Base-by-base conservation (phyloP, 1,140 invertebrate species). In the Lethocerus indicus region DNA sequence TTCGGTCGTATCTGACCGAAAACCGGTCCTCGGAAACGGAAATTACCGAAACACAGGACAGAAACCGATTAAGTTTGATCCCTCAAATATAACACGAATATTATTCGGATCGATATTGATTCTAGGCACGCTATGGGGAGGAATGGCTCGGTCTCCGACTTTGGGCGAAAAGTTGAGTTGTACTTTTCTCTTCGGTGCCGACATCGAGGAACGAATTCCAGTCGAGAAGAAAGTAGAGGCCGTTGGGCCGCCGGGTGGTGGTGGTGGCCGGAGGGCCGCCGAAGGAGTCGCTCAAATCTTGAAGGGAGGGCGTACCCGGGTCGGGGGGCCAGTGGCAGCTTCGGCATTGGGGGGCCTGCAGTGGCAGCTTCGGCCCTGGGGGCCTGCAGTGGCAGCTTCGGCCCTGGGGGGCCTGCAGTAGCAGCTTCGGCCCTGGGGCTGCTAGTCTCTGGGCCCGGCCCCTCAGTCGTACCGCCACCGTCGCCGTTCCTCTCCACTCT, bases 141-240 rank as follows among this genome's bases (percentile, higher is more conserved):
- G n/a, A n/a, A n/a, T n/a, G n/a, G n/a, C n/a, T n/a, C n/a, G 78
- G 62, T 87, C 81, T 1, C 84, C 84, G 37, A 79, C 71, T 67
- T 82, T 83, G 0, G 84, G 84, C 49, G 79, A 72, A 56, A 87
- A 83, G 55, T 78, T 72, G 54, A 87, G 70, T 58, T 83, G 80
- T 1, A 87, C 75, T 45, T 75, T 77, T 25, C 76, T 74, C 78
- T n/a, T 83, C 79, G 44, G 73, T 67, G 23, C 83, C 83, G 2
- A 87, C 81, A 61, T 86, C 81, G 3, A 87, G 65, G 57, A 88
- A 88, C 13, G 79, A 75, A 58, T 88, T 87, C 83, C 83, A 86
- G 58, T 88, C 84, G 1, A 86, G 66, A 45, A 86, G 70, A 63
- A 84, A 86, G 59, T 87, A 88, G 39, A 88, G 75, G 2, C 84